phyloP scores from a whole-genome alignment of 2,888 invertebrate genomes.

The Polyommatus icarus region DNA sequence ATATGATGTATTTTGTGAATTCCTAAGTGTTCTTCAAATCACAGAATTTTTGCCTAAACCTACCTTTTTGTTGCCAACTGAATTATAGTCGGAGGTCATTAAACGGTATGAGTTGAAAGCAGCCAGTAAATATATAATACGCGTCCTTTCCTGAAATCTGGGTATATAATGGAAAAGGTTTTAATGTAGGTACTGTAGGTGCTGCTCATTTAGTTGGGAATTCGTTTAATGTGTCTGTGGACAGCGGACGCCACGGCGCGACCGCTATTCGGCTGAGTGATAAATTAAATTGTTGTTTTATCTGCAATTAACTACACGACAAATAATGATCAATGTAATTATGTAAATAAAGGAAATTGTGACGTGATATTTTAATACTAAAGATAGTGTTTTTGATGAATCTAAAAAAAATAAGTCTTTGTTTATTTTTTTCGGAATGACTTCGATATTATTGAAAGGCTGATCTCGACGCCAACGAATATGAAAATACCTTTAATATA shows the following conservation, averaged over 20 bases:
- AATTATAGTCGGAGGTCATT: not conserved
- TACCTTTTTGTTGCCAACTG: too few species aligned
- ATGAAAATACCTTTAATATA: too few species aligned
- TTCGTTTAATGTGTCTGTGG: not conserved
- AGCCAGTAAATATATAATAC: not conserved
- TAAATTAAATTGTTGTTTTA: not conserved
- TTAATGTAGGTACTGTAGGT: not conserved
- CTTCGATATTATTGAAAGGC: too few species aligned
- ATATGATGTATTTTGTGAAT: too few species aligned
- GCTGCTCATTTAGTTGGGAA: conserved; percentile 9
- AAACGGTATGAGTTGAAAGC: not conserved
- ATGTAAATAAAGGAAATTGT: not conserved
- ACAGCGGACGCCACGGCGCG: not conserved
- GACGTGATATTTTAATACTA: too few species aligned
- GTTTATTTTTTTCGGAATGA: too few species aligned
- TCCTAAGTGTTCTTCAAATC: not conserved
- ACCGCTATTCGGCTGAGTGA: not conserved
- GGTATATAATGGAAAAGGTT: conserved; percentile 3
- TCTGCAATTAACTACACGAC: not conserved
- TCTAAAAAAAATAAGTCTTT: too few species aligned
- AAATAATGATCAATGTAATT: not conserved
- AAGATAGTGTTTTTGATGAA: too few species aligned
- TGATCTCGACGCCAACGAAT: too few species aligned
- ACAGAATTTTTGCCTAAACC: not conserved
- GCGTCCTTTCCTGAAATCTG: not conserved